Conservation (phyloP, 1,140 invertebrate genomes). For the Wasmannia auropunctata region DNA sequence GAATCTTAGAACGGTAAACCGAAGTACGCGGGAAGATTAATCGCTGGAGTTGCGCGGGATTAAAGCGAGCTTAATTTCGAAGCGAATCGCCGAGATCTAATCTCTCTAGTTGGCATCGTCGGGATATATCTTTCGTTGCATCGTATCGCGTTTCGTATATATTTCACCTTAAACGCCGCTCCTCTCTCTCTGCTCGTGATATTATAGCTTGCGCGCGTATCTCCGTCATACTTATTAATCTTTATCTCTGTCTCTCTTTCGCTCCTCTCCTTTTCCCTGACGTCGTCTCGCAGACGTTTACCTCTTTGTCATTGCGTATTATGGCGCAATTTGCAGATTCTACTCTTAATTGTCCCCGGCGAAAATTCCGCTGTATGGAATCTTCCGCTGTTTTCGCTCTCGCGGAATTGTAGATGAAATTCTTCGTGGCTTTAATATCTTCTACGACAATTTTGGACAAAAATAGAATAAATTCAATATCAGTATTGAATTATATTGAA, state of each 20-base stretch:
- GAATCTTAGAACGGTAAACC: constrained; percentile 53
- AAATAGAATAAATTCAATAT: neutral
- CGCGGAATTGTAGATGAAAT: constrained; percentile 9
- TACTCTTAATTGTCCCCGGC: constrained; percentile 47
- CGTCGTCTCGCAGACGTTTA: constrained; percentile 28
- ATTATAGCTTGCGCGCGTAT: neutral
- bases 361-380: constrained; percentile 36
- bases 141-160: constrained; percentile 32
- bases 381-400: neutral
- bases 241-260: constrained; percentile 24
- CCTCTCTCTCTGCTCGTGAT: neutral
- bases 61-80: constrained; percentile 57
- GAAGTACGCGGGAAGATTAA: constrained; percentile 65
- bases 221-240: constrained; percentile 49
- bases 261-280: neutral
- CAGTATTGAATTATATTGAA: neutral
- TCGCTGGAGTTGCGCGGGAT: constrained; percentile 61
- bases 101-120: constrained; percentile 68
- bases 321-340: constrained; percentile 50
- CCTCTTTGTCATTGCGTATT: constrained; percentile 54
- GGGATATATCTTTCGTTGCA: constrained; percentile 17
- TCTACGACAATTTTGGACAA: neutral
- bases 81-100: constrained; percentile 65
- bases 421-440: constrained; percentile 3
- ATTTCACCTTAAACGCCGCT: constrained; percentile 35